These are phyloP conservation scores for Leptopilina drosophilae DNA, from an alignment of 2,888 invertebrate species.

Conservation along the genomic window DNA sequence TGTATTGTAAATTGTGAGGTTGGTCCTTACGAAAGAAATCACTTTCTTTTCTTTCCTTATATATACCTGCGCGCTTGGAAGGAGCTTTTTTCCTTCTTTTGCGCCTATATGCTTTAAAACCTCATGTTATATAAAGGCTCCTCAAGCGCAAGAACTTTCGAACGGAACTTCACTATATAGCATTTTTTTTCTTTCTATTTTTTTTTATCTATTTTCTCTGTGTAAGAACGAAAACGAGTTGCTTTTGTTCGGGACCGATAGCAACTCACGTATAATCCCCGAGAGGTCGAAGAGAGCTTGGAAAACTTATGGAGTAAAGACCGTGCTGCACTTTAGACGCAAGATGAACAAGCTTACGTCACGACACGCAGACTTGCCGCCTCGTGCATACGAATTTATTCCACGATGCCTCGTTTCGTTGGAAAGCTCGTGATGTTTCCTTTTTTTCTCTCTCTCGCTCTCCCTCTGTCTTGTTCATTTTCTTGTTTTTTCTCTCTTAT, in stretches of 20 bases:
- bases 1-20: slow-evolving; percentile 56
- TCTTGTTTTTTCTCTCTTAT: slow-evolving; percentile 6
- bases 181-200: no score
- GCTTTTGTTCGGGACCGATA: slow-evolving; percentile 63
- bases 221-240: slow-evolving; percentile 62
- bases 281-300: slow-evolving; percentile 57
- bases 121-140: slow-evolving; percentile 62
- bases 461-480: not conserved
- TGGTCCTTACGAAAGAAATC: slow-evolving; percentile 63
- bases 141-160: slow-evolving; percentile 63
- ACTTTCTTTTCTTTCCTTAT: slow-evolving; percentile 57
- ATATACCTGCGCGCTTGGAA: slow-evolving; percentile 42
- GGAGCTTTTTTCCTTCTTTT: not conserved
- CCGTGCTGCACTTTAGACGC: slow-evolving; percentile 55
- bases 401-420: slow-evolving; percentile 24
- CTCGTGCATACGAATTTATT: slow-evolving; percentile 40
- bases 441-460: slow-evolving; percentile 17
- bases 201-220: slow-evolving; percentile 64
- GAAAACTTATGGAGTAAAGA: slow-evolving; percentile 58
- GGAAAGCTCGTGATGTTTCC: slow-evolving; percentile 23
- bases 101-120: slow-evolving; percentile 30
- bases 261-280: slow-evolving; percentile 62
- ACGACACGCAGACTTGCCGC: slow-evolving; percentile 46
- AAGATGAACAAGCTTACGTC: slow-evolving; percentile 56
- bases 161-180: slow-evolving; percentile 57